A percentile compares a stretch with the other conserved stretches of the same genome.
Evolutionary conservation across 2,888 invertebrate genomes (phyloP).

Genomic region (Epirrhoe tristata): DNA sequence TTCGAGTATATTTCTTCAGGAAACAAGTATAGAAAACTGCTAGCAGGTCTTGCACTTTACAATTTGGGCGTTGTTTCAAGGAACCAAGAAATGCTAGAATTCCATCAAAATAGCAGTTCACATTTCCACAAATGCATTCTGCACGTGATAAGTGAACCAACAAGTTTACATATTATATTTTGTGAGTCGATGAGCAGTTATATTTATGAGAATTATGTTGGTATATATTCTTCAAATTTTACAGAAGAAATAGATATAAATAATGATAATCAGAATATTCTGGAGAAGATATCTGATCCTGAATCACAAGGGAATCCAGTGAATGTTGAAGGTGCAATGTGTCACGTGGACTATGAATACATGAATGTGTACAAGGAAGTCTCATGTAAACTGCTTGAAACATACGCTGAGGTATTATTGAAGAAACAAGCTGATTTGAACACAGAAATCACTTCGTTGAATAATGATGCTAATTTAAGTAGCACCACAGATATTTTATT

Average conservation of each 20-base stretch:
- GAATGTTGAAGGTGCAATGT: background rate
- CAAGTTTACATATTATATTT: background rate
- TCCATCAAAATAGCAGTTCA: background rate
- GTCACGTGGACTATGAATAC: background rate
- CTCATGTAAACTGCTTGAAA: constrained; percentile 13
- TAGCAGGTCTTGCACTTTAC: constrained; percentile 9
- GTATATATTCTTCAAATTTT: background rate
- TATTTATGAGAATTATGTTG: background rate
- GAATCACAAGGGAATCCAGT: constrained; percentile 4
- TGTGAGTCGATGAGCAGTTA: background rate
- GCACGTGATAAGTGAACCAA: background rate
- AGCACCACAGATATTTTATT: too few species aligned
- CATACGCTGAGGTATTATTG: constrained; percentile 5
- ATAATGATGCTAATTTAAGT: too few species aligned
- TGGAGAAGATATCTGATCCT: background rate
- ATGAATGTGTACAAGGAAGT: background rate
- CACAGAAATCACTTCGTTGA: too few species aligned
- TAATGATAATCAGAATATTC: background rate
- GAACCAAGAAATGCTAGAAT: background rate
- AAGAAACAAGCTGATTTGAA: too few species aligned
- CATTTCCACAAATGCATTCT: background rate
- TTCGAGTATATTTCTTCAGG: constrained; percentile 4
- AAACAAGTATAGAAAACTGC: constrained; percentile 4
- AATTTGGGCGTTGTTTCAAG: background rate
- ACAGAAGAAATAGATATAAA: too few species aligned